Base-by-base conservation (phyloP, 2,113 vertebrate species). In the Scartelaos histophorus region DNA sequence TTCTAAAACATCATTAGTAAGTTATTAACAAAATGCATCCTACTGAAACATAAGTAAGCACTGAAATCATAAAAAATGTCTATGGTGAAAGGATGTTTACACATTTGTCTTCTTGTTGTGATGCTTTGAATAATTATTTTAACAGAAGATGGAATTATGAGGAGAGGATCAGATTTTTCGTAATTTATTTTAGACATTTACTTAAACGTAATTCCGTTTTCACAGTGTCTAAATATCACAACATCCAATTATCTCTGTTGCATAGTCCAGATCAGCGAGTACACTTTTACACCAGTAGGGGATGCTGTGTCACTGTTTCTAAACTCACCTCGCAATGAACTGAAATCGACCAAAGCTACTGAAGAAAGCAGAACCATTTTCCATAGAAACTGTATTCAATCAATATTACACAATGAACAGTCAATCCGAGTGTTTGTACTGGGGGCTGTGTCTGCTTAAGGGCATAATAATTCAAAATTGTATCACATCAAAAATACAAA, bases 221-320 rank as follows among this genome's bases (percentile, higher is more conserved):
- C 16, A 6, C 11, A 60, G 7, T 3, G 11, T 58, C 13, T 17
- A 16, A 16, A 29, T 60, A 4, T 25, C 13, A 6, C 5, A 29
- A 13, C 21, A 22, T 17, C 7, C 0, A 7, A 29, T 22, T 3
- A 19, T 66, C 24, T 70, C n/a, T 77, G 66, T 15, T 74, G 43
- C 29, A n/a, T 38, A 2, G n/a, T 25, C 46, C 35, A 25, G 7
- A 72, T 43, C 16, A 76, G 79, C 53, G 66, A 84, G 47, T 90
- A 73, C 91, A 78, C 64, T 68, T 58, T 84, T 87, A 25, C 83
- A 80, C 91, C 91, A 92, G 89, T 80, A 84, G 91, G 91, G 86
- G 89, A 89, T 88, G 86, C 87, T 91, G 88, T 69, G 88, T 88
- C 60, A 83, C 79, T 67, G 68, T 62, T 67, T 58, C 62, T 65